These are phyloP conservation scores for Catamblyrhynchus diadema DNA, from an alignment of 2,797 vertebrate species.

Conservation along the genomic window DNA sequence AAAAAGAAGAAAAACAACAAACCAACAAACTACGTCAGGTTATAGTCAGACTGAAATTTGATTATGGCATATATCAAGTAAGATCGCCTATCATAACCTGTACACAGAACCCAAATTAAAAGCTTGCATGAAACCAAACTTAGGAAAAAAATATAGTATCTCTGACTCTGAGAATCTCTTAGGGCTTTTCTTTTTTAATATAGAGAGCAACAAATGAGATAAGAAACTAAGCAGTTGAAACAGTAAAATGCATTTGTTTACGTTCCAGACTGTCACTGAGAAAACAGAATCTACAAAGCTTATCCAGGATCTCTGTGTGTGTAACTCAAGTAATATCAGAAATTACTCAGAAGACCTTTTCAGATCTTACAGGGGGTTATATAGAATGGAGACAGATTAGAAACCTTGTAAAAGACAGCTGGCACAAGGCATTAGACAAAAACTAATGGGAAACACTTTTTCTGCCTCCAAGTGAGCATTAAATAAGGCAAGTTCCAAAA, in stretches of 20 bases:
- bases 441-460: not conserved
- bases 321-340: not conserved
- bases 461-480: not conserved
- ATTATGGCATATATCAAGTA: not conserved
- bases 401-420: not conserved
- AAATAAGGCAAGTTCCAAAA: not conserved
- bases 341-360: not conserved
- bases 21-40: not conserved
- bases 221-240: not conserved
- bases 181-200: not conserved
- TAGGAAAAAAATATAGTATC: not conserved
- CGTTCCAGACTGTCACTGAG: not conserved
- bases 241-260: not conserved
- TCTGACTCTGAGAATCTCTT: not conserved
- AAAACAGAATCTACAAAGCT: not conserved
- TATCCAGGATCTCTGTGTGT: rapidly evolving
- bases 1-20: not conserved
- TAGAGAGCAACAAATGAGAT: not conserved
- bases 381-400: not conserved
- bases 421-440: not conserved
- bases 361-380: not conserved
- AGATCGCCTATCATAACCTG: not conserved
- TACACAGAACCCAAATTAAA: not conserved
- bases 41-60: not conserved
- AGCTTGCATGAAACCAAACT: not conserved